These are phyloP conservation scores for Yponomeuta malinellus DNA, from an alignment of 2,888 invertebrate genomes.

Conservation along the genomic window DNA sequence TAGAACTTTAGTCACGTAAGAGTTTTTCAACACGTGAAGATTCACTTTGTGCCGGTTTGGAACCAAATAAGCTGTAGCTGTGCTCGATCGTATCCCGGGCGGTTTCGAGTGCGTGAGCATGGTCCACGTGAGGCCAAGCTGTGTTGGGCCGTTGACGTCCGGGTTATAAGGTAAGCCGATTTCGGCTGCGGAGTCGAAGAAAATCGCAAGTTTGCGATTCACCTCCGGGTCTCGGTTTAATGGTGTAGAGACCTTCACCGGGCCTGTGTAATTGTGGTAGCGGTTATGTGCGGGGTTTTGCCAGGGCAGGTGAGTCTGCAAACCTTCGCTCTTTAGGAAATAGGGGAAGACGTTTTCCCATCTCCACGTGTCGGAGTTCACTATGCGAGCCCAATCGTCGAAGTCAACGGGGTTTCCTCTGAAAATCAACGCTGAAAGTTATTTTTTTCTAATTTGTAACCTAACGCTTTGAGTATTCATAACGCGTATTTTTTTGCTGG, in stretches of 20 bases:
- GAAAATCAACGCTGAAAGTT: constrained; percentile 23
- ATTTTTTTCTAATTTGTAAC: too few species aligned
- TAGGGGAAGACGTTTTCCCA: constrained; percentile 77
- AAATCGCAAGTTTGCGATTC: constrained; percentile 38
- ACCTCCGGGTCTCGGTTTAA: constrained; percentile 34
- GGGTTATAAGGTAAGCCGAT: constrained; percentile 56
- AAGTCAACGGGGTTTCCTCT: constrained; percentile 78
- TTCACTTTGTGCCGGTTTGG: constrained; percentile 29
- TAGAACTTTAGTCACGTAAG: constrained; percentile 30
- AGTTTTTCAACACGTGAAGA: constrained; percentile 30
- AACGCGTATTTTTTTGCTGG: neutral
- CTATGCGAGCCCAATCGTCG: constrained; percentile 79
- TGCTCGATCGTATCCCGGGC: constrained; percentile 22
- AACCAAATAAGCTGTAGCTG: constrained; percentile 30
- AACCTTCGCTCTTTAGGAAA: constrained; percentile 80
- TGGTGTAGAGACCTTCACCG: constrained; percentile 55
- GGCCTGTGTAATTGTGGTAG: constrained; percentile 46
- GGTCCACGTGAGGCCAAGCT: constrained; percentile 63
- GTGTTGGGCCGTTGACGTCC: constrained; percentile 67
- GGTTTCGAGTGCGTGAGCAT: constrained; percentile 12
- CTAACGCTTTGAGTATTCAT: too few species aligned
- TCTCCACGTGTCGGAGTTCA: constrained; percentile 76
- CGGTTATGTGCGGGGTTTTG: constrained; percentile 33
- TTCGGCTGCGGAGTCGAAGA: constrained; percentile 59
- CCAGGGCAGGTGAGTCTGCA: constrained; percentile 54